phyloP scores from a whole-genome alignment of 1,140 invertebrate genomes.

The Drepana arcuata region DNA sequence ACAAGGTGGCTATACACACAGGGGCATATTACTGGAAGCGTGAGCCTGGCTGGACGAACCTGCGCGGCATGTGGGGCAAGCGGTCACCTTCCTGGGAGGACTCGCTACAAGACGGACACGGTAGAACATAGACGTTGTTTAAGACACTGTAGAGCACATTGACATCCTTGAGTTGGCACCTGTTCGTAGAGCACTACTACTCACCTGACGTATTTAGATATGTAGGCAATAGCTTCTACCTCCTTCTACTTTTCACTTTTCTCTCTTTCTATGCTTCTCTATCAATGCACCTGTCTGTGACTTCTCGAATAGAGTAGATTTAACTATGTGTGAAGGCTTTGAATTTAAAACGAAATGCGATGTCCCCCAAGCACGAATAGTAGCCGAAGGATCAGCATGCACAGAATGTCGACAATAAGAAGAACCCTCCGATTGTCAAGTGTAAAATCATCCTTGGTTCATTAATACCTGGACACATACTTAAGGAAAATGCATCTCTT shows the following conservation, averaged over 20 bases:
- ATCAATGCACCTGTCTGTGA: background rate
- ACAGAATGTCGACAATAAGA: too few species aligned
- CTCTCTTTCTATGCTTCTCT: background rate
- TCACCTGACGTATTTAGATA: too few species aligned
- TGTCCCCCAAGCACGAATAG: too few species aligned
- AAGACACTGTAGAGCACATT: background rate
- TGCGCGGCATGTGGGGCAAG: constrained; percentile 83
- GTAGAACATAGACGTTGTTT: constrained; percentile 22
- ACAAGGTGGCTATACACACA: too few species aligned
- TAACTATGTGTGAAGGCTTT: too few species aligned
- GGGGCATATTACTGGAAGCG: constrained; percentile 77
- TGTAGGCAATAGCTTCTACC: constrained; percentile 5
- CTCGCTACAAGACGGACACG: constrained; percentile 35
- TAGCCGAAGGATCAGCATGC: too few species aligned
- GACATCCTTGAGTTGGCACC: background rate
- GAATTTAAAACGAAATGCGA: too few species aligned
- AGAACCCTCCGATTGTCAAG: too few species aligned
- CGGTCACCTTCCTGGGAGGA: constrained; percentile 25
- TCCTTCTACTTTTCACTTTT: constrained; percentile 4
- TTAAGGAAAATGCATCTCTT: too few species aligned
- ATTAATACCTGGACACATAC: too few species aligned
- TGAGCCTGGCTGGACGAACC: constrained; percentile 81
- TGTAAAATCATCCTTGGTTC: too few species aligned
- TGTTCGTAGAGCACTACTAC: background rate
- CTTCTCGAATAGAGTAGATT: too few species aligned